Evolutionary conservation across 2,888 invertebrate species (phyloP).

Genomic region (Euphydryas editha): DNA sequence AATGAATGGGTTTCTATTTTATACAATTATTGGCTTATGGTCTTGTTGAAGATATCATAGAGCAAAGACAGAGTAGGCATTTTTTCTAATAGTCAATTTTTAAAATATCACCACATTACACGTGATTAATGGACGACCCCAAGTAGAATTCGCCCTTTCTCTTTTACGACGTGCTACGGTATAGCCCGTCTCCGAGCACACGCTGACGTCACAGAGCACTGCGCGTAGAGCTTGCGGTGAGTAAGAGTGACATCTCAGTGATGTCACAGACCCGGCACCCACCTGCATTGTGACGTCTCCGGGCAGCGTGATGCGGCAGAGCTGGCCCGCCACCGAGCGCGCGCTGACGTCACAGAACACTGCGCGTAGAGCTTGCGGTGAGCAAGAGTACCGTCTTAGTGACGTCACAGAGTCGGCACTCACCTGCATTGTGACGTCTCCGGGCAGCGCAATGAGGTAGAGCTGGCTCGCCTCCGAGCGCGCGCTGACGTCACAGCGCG

Average conservation of each 20-base stretch:
- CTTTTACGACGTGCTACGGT: constrained; percentile 89
- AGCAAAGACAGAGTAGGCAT: too few species aligned
- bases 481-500: constrained; percentile 84
- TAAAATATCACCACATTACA: too few species aligned
- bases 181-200: constrained; percentile 90
- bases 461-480: constrained; percentile 89
- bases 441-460: constrained; percentile 88
- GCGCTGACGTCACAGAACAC: constrained; percentile 86
- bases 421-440: constrained; percentile 87
- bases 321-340: constrained; percentile 88
- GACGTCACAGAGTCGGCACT: constrained; percentile 66
- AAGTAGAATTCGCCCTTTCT: too few species aligned
- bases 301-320: constrained; percentile 90
- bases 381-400: constrained; percentile 56
- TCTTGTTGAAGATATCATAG: too few species aligned
- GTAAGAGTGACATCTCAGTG: background rate
- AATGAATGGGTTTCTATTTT: too few species aligned
- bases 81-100: too few species aligned
- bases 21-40: too few species aligned
- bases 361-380: constrained; percentile 86
- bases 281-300: constrained; percentile 89
- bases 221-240: constrained; percentile 84
- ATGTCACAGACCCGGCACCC: background rate
- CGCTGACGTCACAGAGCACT: constrained; percentile 80
- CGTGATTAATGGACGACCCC: too few species aligned